Evolutionary conservation across 2,113 vertebrate genomes (phyloP).

Genomic region (Jacana jacana): DNA sequence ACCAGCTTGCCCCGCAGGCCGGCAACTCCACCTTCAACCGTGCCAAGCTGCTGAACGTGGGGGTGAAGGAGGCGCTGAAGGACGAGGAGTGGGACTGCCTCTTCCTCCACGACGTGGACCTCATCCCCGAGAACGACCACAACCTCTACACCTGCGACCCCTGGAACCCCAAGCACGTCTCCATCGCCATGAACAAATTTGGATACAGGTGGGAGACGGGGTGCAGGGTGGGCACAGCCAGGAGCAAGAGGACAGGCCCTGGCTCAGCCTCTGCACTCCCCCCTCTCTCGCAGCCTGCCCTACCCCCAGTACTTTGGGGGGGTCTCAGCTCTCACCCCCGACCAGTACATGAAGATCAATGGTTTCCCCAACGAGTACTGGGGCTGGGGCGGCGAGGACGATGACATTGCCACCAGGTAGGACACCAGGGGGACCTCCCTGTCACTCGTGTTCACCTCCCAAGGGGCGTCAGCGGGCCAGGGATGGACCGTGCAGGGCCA

Average conservation of each 20-base stretch:
- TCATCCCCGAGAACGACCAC: slow-evolving; percentile 95
- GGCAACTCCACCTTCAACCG: slow-evolving; percentile 94
- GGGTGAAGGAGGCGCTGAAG: slow-evolving; percentile 89
- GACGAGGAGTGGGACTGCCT: slow-evolving; percentile 96
- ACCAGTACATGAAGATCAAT: slow-evolving; percentile 96
- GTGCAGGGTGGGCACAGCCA: neutral
- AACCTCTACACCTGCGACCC: slow-evolving; percentile 93
- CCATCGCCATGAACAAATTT: slow-evolving; percentile 97
- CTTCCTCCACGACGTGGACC: slow-evolving; percentile 92
- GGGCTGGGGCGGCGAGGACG: slow-evolving; percentile 96
- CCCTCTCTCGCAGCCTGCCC: slow-evolving; percentile 77
- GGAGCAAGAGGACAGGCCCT: neutral
- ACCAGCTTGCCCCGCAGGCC: neutral
- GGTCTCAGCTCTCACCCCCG: slow-evolving; percentile 90
- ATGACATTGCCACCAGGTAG: slow-evolving; percentile 92
- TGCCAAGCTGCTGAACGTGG: slow-evolving; percentile 93
- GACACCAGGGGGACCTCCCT: rapidly evolving
- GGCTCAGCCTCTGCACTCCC: neutral
- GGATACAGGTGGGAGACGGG: slow-evolving; percentile 82
- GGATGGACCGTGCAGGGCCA: rapidly evolving
- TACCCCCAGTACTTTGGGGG: slow-evolving; percentile 93
- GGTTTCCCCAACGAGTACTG: slow-evolving; percentile 96
- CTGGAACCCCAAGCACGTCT: slow-evolving; percentile 88
- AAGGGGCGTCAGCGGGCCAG: no score
- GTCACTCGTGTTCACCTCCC: neutral